Evolutionary conservation across 2,113 vertebrate genomes (phyloP).

Genomic region (Columba livia): DNA sequence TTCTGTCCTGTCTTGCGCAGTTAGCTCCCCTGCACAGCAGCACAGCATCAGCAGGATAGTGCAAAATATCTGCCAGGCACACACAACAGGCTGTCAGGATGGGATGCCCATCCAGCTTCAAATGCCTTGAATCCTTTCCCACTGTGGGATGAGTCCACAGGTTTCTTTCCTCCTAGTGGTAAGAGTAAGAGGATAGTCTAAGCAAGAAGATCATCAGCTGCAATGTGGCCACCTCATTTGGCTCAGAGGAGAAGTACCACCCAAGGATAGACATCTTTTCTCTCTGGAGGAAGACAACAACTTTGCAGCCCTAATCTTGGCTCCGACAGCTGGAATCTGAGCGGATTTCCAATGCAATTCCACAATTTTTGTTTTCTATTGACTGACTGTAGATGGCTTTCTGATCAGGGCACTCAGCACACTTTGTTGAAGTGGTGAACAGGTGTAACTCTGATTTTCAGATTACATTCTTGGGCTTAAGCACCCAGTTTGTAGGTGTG

Average conservation of each 20-base stretch:
- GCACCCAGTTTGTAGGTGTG: neutral
- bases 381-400: neutral
- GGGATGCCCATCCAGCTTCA: neutral
- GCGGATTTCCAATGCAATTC: neutral
- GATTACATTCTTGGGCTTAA: neutral
- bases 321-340: neutral
- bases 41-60: neutral
- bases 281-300: neutral
- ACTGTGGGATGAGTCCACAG: neutral
- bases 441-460: neutral
- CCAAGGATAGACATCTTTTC: neutral
- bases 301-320: neutral
- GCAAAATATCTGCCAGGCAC: neutral
- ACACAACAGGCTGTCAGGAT: neutral
- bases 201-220: neutral
- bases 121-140: neutral
- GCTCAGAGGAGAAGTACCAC: neutral
- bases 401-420: neutral
- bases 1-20: neutral
- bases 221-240: neutral
- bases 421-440: rapidly evolving
- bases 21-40: neutral
- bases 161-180: neutral
- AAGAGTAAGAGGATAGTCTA: neutral
- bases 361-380: neutral